Percentiles rank a stretch among this genome's conserved stretches.
These are phyloP conservation scores for Notoglanidium macrostoma DNA, from an alignment of 2,797 vertebrate species.

Conservation along the genomic window DNA sequence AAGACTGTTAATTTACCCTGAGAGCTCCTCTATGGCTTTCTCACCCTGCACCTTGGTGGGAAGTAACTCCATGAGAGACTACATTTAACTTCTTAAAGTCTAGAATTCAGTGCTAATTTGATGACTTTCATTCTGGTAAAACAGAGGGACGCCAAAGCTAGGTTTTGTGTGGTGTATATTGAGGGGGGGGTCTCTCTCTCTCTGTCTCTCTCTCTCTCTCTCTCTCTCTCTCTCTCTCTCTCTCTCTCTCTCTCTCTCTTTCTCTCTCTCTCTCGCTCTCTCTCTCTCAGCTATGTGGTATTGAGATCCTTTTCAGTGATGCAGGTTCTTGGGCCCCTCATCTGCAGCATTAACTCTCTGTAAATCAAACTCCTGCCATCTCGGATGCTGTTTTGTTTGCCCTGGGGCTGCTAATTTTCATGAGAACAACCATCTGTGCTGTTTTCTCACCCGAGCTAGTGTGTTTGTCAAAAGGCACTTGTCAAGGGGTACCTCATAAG, in stretches of 20 bases:
- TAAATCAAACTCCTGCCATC: slow-evolving; percentile 58
- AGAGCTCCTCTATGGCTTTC: slow-evolving; percentile 54
- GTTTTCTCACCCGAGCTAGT: slow-evolving; percentile 66
- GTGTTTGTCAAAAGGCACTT: slow-evolving; percentile 56
- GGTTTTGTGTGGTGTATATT: slow-evolving; percentile 56
- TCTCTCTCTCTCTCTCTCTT: slow-evolving; percentile 15
- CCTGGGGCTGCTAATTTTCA: slow-evolving; percentile 59
- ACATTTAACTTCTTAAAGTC: slow-evolving; percentile 55
- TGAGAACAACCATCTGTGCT: slow-evolving; percentile 61
- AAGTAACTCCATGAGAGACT: slow-evolving; percentile 57
- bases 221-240: background rate
- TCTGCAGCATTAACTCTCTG: slow-evolving; percentile 60
- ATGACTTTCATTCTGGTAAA: slow-evolving; percentile 55
- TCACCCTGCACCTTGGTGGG: slow-evolving; percentile 45
- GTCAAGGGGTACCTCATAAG: slow-evolving; percentile 23
- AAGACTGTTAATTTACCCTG: slow-evolving; percentile 51
- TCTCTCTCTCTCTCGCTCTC: slow-evolving; percentile 23
- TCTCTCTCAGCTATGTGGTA: slow-evolving; percentile 53
- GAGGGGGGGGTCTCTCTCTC: slow-evolving; percentile 34
- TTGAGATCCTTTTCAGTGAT: slow-evolving; percentile 60
- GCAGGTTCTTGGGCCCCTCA: slow-evolving; percentile 61
- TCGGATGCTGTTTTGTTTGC: slow-evolving; percentile 70
- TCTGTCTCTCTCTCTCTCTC: slow-evolving; percentile 21
- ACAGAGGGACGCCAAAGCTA: slow-evolving; percentile 48
- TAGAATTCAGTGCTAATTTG: slow-evolving; percentile 54